Percentiles rank a stretch among this genome's conserved stretches.
Conservation (phyloP, 2,113 vertebrate genomes). For the Callipepla californica region DNA sequence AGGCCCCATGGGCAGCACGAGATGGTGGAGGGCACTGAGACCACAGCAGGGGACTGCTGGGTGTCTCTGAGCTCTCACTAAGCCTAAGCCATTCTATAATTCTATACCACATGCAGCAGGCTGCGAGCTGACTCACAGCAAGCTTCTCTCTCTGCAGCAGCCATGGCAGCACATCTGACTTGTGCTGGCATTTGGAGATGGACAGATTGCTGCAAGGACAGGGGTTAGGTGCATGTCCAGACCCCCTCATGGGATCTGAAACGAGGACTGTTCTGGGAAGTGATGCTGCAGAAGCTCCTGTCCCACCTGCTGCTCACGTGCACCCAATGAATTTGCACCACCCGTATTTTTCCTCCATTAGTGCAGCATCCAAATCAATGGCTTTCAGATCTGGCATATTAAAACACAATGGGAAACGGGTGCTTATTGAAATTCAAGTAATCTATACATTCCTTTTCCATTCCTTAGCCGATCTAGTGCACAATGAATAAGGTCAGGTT, state of each 20-base stretch:
- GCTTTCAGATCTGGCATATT: neutral
- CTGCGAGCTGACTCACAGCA: neutral
- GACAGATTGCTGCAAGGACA: neutral
- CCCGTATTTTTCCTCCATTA: neutral
- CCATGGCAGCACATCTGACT: accelerated
- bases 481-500: neutral
- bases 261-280: accelerated
- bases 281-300: neutral
- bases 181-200: accelerated
- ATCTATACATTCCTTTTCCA: neutral
- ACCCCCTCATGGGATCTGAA: neutral
- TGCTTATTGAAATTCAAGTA: neutral
- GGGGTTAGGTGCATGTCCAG: accelerated
- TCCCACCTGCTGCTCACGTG: neutral
- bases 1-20: too few species aligned
- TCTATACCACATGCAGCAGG: neutral
- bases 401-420: neutral
- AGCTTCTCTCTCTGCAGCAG: neutral
- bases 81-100: neutral
- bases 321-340: accelerated
- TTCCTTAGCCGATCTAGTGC: neutral
- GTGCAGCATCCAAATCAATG: neutral
- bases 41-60: neutral
- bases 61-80: neutral
- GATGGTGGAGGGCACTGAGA: neutral